Evolutionary conservation across 1,140 invertebrate species (phyloP), one percentile per base, ranked within the genome.

Genomic region (Yoshiicerus persimilis): DNA sequence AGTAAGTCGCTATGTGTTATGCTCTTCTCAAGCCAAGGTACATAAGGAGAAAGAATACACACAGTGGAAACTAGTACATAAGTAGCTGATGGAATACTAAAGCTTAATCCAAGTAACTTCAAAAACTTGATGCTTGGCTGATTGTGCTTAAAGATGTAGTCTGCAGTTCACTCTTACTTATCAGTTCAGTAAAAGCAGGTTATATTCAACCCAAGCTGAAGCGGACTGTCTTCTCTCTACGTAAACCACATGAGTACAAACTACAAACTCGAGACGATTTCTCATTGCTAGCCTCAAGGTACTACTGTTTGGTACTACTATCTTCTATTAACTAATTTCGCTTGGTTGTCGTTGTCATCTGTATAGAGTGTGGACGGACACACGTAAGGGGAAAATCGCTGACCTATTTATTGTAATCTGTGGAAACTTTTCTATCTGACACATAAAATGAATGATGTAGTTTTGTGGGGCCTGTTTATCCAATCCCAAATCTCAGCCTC

Each of bases 101-200:
- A 4, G n/a, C 47, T n/a, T 56, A 56, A 56, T 56, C 47, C n/a
- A 9, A n/a, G 30, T 36, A 80, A 80, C 32, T 80, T 32, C n/a
- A 80, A 36, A 80, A 80, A 36, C 34, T 80, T 80, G 75, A 80
- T 80, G 75, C 75, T 80, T 80, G 75, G 75, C 75, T 80, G 75
- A 38, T 80, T 38, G 75, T 34, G 16, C 75, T 80, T 34, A 80
- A 38, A 80, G 75, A 80, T 34, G 75, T 80, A 32, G n/a, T 80
- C 2, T 70, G 13, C 10, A 75, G 70, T 34, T 30, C n/a, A 20
- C 32, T 20, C 34, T 16, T 80, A 34, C 64, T 30, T 27, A 25
- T 70, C 64, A 70, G 27, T 27, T 70, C 4, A 5, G 27, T 13
- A 27, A 30, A 70, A 25, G 64, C 23, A 56, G 16, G 47, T n/a